A percentile compares a stretch with the other conserved stretches of the same genome.
These are phyloP conservation scores for Forbesichthys papilliferus DNA, from an alignment of 2,113 vertebrate species.

Conservation along the genomic window DNA sequence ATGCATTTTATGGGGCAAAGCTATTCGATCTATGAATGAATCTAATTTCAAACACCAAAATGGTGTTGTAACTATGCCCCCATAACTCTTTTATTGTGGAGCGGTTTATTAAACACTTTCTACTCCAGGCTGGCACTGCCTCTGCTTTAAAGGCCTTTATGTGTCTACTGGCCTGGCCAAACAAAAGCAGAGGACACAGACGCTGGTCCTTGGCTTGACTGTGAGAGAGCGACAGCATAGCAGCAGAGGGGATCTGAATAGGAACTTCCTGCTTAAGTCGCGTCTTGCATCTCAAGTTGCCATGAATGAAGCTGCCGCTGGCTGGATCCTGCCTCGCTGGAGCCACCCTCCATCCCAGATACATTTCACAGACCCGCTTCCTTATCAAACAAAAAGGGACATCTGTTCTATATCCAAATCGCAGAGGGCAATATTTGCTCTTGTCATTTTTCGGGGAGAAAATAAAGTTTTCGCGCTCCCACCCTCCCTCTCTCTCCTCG, in stretches of 20 bases:
- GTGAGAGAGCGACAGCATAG: conserved; percentile 62
- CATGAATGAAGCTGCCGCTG: conserved; percentile 43
- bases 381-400: conserved; percentile 35
- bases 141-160: conserved; percentile 22
- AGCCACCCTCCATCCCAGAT: conserved; percentile 37
- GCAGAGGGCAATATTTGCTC: conserved; percentile 54
- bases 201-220: conserved; percentile 52
- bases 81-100: not conserved
- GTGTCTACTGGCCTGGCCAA: conserved; percentile 23
- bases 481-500: conserved; percentile 33
- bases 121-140: conserved; percentile 12
- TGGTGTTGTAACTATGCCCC: not conserved
- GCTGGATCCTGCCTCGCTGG: conserved; percentile 26
- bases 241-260: conserved; percentile 65
- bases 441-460: conserved; percentile 45
- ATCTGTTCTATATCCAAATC: conserved; percentile 52
- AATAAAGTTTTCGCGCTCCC: conserved; percentile 37
- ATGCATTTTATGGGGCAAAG: not conserved
- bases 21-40: not conserved
- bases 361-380: conserved; percentile 47
- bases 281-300: conserved; percentile 74
- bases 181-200: conserved; percentile 64
- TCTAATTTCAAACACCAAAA: not conserved
- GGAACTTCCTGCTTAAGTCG: conserved; percentile 73
- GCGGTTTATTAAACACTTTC: not conserved